Evolutionary conservation across 2,888 invertebrate genomes (phyloP).

Genomic region (Steinernema scapterisci): DNA sequence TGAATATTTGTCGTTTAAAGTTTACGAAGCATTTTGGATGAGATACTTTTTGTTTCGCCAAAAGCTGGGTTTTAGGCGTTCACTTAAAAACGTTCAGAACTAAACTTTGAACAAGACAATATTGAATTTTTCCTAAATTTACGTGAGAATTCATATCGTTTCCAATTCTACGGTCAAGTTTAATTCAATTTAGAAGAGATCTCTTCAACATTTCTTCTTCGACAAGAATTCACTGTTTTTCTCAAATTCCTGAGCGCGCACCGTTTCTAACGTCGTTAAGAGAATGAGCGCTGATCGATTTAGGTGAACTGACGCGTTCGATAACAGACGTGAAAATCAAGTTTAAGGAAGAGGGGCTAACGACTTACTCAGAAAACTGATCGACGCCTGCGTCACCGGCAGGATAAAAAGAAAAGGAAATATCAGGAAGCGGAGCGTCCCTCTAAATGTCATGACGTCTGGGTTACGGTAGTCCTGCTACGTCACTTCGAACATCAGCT

Average conservation of each 20-base stretch:
- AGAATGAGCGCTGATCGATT: conserved; percentile 10
- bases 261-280: not conserved
- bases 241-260: too few relatives aligned
- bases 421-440: not conserved
- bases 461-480: not conserved
- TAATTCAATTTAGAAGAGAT: too few relatives aligned
- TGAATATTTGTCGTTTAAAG: not conserved
- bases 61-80: too few relatives aligned
- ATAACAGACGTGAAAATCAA: not conserved
- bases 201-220: too few relatives aligned
- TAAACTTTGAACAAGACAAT: too few relatives aligned
- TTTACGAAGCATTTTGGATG: too few relatives aligned
- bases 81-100: too few relatives aligned
- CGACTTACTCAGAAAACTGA: conserved; percentile 25
- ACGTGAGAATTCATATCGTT: too few relatives aligned
- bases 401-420: not conserved
- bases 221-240: too few relatives aligned
- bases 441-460: not conserved
- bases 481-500: conserved; percentile 26
- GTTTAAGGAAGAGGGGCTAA: not conserved
- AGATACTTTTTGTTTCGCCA: too few relatives aligned
- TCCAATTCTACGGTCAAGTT: too few relatives aligned
- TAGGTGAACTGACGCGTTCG: conserved; percentile 4
- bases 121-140: too few relatives aligned
- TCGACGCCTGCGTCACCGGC: not conserved